Evolutionary conservation across 2,888 invertebrate species (phyloP).

Genomic region (Epinotia brunnichana): DNA sequence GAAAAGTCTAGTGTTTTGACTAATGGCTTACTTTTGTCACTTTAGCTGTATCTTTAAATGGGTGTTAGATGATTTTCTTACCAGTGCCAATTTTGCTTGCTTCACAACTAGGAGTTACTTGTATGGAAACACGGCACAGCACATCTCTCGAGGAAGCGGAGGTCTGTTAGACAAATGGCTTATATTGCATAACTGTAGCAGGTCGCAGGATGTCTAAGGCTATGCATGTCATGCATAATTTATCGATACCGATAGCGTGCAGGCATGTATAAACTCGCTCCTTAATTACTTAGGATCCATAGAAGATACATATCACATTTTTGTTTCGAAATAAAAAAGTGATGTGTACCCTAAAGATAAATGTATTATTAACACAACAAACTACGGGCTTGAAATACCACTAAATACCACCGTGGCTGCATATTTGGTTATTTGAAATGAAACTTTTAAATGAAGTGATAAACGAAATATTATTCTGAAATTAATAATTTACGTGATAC

Average conservation of each 20-base stretch:
- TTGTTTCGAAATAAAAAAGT: too few relatives aligned
- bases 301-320: not conserved
- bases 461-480: too few relatives aligned
- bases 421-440: too few relatives aligned
- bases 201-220: slow-evolving; percentile 8
- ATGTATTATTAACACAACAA: too few relatives aligned
- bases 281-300: not conserved
- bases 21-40: too few relatives aligned
- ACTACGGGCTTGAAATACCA: too few relatives aligned
- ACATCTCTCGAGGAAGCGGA: not conserved
- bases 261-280: slow-evolving; percentile 7
- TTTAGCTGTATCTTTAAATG: not conserved
- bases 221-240: slow-evolving; percentile 40
- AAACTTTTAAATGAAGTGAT: too few relatives aligned
- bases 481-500: too few relatives aligned
- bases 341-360: too few relatives aligned
- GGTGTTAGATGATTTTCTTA: not conserved
- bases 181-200: slow-evolving; percentile 30
- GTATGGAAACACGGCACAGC: too few relatives aligned
- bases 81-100: not conserved
- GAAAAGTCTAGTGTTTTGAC: too few relatives aligned
- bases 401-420: too few relatives aligned
- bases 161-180: not conserved
- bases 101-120: not conserved
- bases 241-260: slow-evolving; percentile 26